Percentiles rank a stretch among this genome's conserved stretches.
Evolutionary conservation across 2,113 vertebrate species (phyloP).

Genomic region (Parus major): DNA sequence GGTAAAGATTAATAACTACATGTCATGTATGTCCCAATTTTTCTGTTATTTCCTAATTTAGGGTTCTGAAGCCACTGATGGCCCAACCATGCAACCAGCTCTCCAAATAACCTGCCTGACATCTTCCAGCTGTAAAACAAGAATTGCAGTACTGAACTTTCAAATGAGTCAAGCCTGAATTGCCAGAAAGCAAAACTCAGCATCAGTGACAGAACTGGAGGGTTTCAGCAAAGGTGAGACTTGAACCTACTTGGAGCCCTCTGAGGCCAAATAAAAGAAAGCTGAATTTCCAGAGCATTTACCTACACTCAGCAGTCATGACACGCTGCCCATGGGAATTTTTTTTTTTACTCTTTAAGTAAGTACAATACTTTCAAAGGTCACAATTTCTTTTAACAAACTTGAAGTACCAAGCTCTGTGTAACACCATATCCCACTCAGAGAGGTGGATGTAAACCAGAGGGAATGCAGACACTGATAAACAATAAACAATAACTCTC

Average conservation of each 20-base stretch:
- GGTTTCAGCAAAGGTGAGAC: not conserved
- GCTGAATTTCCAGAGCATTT: not conserved
- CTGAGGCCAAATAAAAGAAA: not conserved
- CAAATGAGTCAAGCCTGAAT: not conserved
- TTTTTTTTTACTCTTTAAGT: not conserved
- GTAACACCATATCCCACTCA: not conserved
- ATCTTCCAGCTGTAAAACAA: not conserved
- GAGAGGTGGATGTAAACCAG: rapidly evolving
- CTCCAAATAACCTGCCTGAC: not conserved
- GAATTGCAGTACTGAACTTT: not conserved
- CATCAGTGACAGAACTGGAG: not conserved
- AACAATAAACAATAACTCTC: not conserved
- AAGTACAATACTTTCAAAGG: not conserved
- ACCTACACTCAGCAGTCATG: not conserved
- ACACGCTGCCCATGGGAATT: not conserved
- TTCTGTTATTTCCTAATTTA: not conserved
- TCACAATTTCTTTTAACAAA: not conserved
- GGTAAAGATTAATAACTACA: not conserved
- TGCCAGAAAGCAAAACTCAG: not conserved
- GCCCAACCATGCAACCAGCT: not conserved
- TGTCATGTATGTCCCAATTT: not conserved
- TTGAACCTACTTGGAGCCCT: not conserved
- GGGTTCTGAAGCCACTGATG: not conserved
- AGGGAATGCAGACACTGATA: not conserved
- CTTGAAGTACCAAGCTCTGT: not conserved